These are phyloP conservation scores for Cercocebus atys DNA, from an alignment of 2,113 vertebrate species.

Conservation along the genomic window DNA sequence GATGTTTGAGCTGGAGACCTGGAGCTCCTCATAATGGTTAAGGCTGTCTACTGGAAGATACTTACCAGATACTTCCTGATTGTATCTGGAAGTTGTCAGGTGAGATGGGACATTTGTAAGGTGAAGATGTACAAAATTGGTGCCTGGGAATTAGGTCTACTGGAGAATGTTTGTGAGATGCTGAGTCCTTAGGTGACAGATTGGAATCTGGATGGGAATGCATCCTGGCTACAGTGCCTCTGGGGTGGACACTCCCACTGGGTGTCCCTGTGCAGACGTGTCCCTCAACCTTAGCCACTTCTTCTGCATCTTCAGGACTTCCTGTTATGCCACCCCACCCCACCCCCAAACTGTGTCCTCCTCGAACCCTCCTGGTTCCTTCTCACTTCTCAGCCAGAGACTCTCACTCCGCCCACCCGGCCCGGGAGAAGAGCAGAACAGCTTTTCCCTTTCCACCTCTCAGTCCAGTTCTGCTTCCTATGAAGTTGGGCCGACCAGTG, in stretches of 20 bases:
- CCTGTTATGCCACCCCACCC: not conserved
- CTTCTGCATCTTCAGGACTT: not conserved
- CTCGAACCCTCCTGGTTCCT: not conserved
- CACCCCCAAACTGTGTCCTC: not conserved
- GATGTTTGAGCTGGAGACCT: not conserved
- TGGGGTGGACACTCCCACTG: not conserved
- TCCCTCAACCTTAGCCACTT: not conserved
- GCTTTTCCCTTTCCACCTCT: not conserved
- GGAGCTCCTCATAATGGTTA: not conserved
- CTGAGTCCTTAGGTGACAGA: not conserved
- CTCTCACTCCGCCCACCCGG: fast-evolving
- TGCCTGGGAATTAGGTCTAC: not conserved
- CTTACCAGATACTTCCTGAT: not conserved
- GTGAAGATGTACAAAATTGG: not conserved
- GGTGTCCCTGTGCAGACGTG: not conserved
- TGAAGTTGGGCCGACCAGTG: not conserved
- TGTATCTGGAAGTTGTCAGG: not conserved
- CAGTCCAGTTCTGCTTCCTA: not conserved
- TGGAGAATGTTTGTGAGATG: not conserved
- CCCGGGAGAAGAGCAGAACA: not conserved
- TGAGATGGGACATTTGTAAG: not conserved
- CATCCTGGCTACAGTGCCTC: not conserved
- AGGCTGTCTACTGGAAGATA: not conserved
- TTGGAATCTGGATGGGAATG: not conserved
- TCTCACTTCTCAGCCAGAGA: not conserved